A percentile compares a stretch with the other conserved stretches of the same genome.
Evolutionary conservation across 2,888 invertebrate species (phyloP).

Genomic region (Pyrochroa serraticornis): DNA sequence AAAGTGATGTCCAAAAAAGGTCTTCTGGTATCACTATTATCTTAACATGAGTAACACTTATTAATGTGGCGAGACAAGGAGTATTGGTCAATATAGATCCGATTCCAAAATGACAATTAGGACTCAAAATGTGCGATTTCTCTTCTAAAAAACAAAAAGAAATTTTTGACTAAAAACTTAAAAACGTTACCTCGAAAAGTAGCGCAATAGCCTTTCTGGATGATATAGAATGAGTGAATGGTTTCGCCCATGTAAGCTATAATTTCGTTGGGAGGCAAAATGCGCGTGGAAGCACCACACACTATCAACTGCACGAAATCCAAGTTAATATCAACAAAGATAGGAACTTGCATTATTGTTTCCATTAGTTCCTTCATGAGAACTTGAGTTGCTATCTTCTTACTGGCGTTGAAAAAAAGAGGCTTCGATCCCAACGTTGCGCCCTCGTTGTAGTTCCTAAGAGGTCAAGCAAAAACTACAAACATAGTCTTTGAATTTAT

Average conservation of each 20-base stretch:
- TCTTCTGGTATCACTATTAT: constrained; percentile 55
- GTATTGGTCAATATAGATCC: constrained; percentile 3
- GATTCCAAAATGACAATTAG: constrained; percentile 2
- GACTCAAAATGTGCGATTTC: constrained; percentile 3
- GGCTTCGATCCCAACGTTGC: constrained; percentile 20
- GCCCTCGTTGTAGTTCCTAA: constrained; percentile 58
- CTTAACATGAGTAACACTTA: constrained; percentile 62
- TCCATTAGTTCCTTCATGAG: constrained; percentile 59
- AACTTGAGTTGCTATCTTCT: constrained; percentile 54
- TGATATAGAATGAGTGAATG: constrained; percentile 61
- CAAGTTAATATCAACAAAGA: constrained; percentile 55
- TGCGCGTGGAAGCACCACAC: constrained; percentile 43
- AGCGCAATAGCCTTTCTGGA: constrained; percentile 60
- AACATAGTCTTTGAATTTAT: no score
- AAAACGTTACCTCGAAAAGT: constrained; percentile 46
- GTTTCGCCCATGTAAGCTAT: constrained; percentile 61
- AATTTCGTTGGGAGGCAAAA: constrained; percentile 58
- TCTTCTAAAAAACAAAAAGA: constrained; percentile 55
- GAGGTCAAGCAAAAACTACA: no score
- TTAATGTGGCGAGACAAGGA: constrained; percentile 52
- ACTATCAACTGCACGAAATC: constrained; percentile 53
- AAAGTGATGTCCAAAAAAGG: constrained; percentile 8
- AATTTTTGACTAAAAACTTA: constrained; percentile 55
- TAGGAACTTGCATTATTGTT: constrained; percentile 55
- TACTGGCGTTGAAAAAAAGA: constrained; percentile 47